Evolutionary conservation across 2,797 vertebrate species (phyloP).

Genomic region (Podargus strigoides): DNA sequence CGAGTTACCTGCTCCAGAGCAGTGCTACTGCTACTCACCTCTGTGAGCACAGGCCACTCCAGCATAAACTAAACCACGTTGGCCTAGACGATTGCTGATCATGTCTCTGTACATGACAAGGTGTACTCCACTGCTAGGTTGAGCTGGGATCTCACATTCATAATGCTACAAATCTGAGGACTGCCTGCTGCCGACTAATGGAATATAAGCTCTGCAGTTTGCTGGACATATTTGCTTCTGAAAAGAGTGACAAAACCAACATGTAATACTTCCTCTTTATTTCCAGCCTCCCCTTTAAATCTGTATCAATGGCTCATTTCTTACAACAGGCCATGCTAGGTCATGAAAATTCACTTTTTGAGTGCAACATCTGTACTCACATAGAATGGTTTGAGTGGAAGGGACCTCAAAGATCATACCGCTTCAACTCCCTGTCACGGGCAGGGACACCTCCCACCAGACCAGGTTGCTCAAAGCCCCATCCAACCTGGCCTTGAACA

Average conservation of each 20-base stretch:
- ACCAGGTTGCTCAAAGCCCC: too few relatives aligned
- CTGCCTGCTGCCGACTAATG: neutral
- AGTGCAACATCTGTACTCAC: neutral
- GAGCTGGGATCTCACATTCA: too few relatives aligned
- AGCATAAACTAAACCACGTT: accelerated
- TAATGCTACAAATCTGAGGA: neutral
- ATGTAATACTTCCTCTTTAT: neutral
- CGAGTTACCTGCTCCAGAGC: neutral
- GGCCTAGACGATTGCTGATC: too few relatives aligned
- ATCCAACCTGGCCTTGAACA: too few relatives aligned
- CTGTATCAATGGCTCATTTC: too few relatives aligned
- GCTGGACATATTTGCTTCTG: neutral
- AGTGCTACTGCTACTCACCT: neutral
- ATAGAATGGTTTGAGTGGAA: too few relatives aligned
- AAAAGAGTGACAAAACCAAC: neutral
- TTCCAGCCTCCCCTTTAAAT: neutral
- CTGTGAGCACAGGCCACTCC: accelerated
- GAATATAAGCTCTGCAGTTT: neutral
- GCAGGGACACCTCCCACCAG: too few relatives aligned
- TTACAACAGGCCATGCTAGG: accelerated
- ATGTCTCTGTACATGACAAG: accelerated
- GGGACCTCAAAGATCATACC: too few relatives aligned
- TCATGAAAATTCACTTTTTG: neutral
- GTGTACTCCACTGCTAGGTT: neutral
- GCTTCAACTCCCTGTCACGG: too few relatives aligned